Conservation (phyloP, 2,113 vertebrate species). For the Phoxinus phoxinus region DNA sequence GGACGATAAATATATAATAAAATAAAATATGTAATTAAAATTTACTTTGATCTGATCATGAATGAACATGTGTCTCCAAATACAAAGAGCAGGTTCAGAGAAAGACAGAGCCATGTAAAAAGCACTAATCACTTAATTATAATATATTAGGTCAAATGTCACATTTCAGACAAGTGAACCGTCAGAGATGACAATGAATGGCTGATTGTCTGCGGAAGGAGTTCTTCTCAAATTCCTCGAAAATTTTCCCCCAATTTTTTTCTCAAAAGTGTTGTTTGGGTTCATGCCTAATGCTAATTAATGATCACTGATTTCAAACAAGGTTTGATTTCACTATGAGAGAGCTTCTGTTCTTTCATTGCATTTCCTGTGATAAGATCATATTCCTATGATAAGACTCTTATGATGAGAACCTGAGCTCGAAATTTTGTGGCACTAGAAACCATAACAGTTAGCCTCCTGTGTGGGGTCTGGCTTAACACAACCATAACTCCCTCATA, state of each 20-base stretch:
- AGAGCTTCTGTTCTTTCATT: constrained; percentile 34
- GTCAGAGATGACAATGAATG: constrained; percentile 23
- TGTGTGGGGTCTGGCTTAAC: background rate
- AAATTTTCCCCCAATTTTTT: too few species aligned
- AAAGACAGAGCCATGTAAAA: background rate
- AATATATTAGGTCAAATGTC: constrained; percentile 21
- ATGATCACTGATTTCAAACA: constrained; percentile 47
- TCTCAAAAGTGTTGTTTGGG: constrained; percentile 31
- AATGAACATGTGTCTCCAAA: background rate
- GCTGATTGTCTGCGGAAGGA: constrained; percentile 1
- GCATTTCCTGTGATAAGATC: constrained; percentile 35
- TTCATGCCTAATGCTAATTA: constrained; percentile 37
- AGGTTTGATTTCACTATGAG: constrained; percentile 48
- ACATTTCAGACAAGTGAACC: constrained; percentile 19
- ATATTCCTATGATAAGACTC: constrained; percentile 2
- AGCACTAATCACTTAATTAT: constrained; percentile 4
- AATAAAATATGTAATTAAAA: background rate
- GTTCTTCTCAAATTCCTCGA: background rate
- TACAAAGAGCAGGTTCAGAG: constrained; percentile 10
- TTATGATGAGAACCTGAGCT: constrained; percentile 22
- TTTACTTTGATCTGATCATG: background rate
- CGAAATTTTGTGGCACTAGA: background rate
- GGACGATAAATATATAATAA: background rate
- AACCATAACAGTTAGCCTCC: constrained; percentile 29
- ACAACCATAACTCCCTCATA: constrained; percentile 21